Base-by-base conservation (phyloP, 2,797 vertebrate genomes). In the Sparus aurata region DNA sequence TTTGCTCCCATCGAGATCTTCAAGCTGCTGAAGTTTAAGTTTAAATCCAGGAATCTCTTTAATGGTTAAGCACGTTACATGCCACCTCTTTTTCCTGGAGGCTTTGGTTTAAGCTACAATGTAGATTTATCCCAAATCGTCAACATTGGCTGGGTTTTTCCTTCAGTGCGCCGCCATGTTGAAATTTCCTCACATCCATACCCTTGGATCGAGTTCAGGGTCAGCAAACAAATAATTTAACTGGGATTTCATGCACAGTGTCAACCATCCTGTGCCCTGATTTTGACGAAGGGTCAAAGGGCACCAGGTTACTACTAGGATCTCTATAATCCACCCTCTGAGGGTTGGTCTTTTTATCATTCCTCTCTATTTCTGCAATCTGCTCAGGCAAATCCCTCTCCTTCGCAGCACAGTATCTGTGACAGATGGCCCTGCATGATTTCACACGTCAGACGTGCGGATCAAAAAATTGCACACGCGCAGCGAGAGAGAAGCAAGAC, bases 391-490 rank as follows among this genome's bases (percentile, higher is more conserved):
- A 77, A 84, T 87, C 78, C 76, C 61, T 55, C 59, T 58, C 47
- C 65, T 65, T 72, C 62, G 53, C 77, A 67, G 84, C 60, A 38
- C 77, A 74, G 75, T 75, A 46, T 77, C 71, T 73, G 73, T 75
- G 85, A 91, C 92, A 92, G 92, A 89, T 91, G 92, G 91, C 82
- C 65, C 84, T 61, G 90, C 80, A 85, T 89, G 87, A 86, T 79
- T 89, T 90, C 86, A 88, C 89, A 85, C 71, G 23, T 89, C 85
- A 86, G 60, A 80, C 4, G 3, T 13, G 4, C 50, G 68, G 80
- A 74, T 79, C 58, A 75, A 45, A 38, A 34, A 69, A 46, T 54
- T 27, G 12, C 58, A 30, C 62, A 41, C 52, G 57, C 30, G 50
- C 12, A 80, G 20, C 17, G 23, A 73, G n/a, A 17, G 30, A 61